phyloP scores from a whole-genome alignment of 2,113 vertebrate genomes.

The Athene noctua region DNA sequence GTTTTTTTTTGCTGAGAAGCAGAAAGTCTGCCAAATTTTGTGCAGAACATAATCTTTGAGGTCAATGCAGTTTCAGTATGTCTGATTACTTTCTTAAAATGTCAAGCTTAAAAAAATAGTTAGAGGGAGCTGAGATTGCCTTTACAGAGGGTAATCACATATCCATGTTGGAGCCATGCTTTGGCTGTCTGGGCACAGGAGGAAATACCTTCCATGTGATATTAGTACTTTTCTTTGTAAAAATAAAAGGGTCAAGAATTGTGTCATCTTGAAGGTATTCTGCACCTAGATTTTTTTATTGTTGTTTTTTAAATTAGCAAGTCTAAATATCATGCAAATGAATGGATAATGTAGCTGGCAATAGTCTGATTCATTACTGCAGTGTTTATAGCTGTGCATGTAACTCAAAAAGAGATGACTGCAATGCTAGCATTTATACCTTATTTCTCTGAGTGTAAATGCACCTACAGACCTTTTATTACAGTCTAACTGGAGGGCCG shows the following conservation, averaged over 20 bases:
- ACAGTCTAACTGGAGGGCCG: slow-evolving; percentile 67
- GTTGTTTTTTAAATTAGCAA: neutral
- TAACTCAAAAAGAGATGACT: slow-evolving; percentile 36
- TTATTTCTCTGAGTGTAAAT: slow-evolving; percentile 60
- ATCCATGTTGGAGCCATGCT: neutral
- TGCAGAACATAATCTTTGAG: neutral
- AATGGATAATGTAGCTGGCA: neutral
- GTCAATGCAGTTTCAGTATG: neutral
- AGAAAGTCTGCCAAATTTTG: neutral
- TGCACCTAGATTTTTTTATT: neutral
- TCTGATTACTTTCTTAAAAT: neutral
- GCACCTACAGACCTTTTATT: slow-evolving; percentile 66
- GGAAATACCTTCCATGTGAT: neutral
- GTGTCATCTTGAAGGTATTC: neutral
- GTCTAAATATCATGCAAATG: neutral
- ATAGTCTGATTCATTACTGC: neutral
- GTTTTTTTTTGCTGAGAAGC: neutral
- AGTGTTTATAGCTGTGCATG: neutral
- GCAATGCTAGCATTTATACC: slow-evolving; percentile 35
- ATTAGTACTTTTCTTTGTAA: neutral
- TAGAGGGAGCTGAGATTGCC: neutral
- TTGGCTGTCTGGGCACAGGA: neutral
- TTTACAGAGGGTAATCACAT: neutral
- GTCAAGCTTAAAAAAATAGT: neutral
- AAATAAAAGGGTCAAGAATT: neutral